Evolutionary conservation across 2,113 vertebrate genomes (phyloP), one percentile per base, ranked within the genome.

Genomic region (Halichoerus grypus): DNA sequence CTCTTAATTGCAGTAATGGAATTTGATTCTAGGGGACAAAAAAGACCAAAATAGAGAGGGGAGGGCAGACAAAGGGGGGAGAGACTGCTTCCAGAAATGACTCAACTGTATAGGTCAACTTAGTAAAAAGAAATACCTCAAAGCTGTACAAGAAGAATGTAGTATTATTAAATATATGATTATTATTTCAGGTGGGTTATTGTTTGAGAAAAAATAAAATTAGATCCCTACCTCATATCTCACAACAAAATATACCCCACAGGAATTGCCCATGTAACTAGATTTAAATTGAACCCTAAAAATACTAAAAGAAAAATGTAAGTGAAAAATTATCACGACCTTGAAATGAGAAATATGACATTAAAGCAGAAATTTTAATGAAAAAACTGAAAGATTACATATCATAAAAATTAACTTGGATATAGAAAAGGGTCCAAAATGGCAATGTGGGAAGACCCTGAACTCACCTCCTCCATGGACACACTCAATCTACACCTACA

Each of bases 1-100:
- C 80, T 57, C 74, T 92, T 94, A 88, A 81, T 28, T 89, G 53
- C 59, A 91, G 53, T 53, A 84, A 90, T 84, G 51, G 46, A 96
- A 96, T 88, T 46, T 72, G 77, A 86, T 42, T 63, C 5, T 5
- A 82, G 22, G 4, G 8, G 2, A 53, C 46, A 55, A 72, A 91
- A 89, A 26, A 95, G 22, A 93, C 18, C n/a, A 82, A 81, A 95
- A 65, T 12, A 80, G 28, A 63, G 72, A 39, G 33, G 19, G 7
- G 46, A 6, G 24, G 46, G 42, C 5, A 22, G 42, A 46, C 12
- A 49, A 19, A 33, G 46, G 3, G 55, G 65, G 26, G 28, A 79
- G 15, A 49, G 15, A 67, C 2, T 8, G 15, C n/a, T 33, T 55
- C 59, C 72, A 79, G 42, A 74, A 77, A 77, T 31, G 55, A 81